Conservation (phyloP, 2,113 vertebrate genomes). For the Polypterus senegalus region DNA sequence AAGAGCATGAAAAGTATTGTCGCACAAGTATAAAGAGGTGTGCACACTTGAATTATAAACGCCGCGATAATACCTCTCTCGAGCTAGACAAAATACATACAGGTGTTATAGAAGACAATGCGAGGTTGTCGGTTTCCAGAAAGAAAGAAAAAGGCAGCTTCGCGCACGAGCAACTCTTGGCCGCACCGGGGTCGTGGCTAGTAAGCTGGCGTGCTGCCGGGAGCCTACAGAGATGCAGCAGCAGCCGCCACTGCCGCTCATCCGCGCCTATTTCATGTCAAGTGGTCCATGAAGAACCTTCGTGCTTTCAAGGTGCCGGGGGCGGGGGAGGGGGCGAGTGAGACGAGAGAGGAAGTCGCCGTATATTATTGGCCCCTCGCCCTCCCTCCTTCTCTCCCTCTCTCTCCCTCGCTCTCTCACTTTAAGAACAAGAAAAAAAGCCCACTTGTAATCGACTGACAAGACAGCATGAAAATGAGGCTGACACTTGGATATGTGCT, state of each 20-base stretch:
- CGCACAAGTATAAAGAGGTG: too few species aligned
- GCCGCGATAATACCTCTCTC: too few species aligned
- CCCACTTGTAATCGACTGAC: conserved; percentile 46
- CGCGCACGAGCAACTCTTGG: too few species aligned
- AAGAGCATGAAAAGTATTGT: too few species aligned
- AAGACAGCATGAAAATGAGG: conserved; percentile 59
- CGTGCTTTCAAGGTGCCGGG: background rate
- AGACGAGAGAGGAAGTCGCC: background rate
- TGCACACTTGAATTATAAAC: too few species aligned
- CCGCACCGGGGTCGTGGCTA: too few species aligned
- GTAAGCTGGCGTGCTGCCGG: too few species aligned
- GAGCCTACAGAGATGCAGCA: too few species aligned
- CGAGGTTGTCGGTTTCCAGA: too few species aligned
- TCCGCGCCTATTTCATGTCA: background rate
- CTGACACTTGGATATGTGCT: conserved; percentile 43
- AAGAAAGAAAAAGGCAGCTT: too few species aligned
- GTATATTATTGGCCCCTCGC: conserved; percentile 10
- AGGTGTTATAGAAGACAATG: too few species aligned
- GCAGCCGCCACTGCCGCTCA: background rate
- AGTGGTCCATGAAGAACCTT: conserved; percentile 3
- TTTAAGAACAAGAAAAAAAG: conserved; percentile 15
- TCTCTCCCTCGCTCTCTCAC: conserved; percentile 25
- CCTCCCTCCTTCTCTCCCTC: conserved; percentile 3
- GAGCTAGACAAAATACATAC: too few species aligned
- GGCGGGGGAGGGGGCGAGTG: background rate